Percentiles rank a stretch among this genome's conserved stretches.
These are phyloP conservation scores for Emberiza fucata DNA, from an alignment of 2,113 vertebrate species.

Conservation along the genomic window DNA sequence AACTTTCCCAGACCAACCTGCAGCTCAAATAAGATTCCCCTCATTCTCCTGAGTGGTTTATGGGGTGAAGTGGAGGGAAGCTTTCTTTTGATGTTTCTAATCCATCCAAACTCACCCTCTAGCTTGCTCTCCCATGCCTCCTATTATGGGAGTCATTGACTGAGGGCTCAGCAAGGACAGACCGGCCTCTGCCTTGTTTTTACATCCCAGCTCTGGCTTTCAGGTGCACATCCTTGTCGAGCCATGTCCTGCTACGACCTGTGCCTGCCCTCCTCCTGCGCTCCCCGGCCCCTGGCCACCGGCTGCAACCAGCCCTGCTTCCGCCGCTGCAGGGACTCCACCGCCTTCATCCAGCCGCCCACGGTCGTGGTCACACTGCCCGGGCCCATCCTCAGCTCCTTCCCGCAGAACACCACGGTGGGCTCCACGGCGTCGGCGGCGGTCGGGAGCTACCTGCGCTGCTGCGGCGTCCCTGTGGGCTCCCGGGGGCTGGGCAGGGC, in stretches of 20 bases:
- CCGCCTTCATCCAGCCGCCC: conserved; percentile 5
- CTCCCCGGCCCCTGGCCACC: background rate
- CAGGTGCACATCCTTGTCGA: background rate
- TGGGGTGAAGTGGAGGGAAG: accelerated
- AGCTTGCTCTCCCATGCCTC: background rate
- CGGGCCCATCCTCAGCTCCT: conserved; percentile 55
- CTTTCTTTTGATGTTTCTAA: background rate
- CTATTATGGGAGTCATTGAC: background rate
- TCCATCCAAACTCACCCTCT: background rate
- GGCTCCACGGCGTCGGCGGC: background rate
- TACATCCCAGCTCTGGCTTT: background rate
- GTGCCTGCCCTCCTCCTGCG: conserved; percentile 18
- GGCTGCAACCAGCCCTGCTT: conserved; percentile 54
- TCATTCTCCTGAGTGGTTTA: accelerated
- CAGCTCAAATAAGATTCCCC: background rate
- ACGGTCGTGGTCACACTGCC: conserved; percentile 18
- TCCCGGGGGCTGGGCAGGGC: background rate
- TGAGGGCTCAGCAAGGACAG: background rate
- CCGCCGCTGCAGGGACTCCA: conserved; percentile 29
- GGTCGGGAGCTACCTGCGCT: conserved; percentile 2
- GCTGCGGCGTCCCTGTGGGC: background rate
- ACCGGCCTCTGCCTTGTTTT: background rate
- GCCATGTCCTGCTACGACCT: conserved; percentile 50
- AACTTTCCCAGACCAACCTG: background rate
- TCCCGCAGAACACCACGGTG: background rate